These are phyloP conservation scores for Sycophaga agraensis DNA, from an alignment of 1,140 invertebrate species.

Conservation along the genomic window DNA sequence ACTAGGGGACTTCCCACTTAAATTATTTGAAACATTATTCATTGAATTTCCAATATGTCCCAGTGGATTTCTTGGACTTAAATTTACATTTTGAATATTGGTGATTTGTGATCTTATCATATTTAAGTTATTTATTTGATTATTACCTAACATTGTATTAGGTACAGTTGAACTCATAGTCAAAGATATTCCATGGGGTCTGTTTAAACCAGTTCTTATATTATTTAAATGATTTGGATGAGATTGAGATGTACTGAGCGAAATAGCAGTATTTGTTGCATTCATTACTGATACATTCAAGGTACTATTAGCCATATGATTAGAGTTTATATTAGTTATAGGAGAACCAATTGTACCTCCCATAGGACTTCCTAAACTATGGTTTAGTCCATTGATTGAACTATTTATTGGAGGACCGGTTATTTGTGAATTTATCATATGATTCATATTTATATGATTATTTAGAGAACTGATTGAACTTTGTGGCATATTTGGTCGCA, in stretches of 20 bases:
- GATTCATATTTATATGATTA: slow-evolving; percentile 71
- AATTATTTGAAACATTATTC: slow-evolving; percentile 55
- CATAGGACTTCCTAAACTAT: slow-evolving; percentile 57
- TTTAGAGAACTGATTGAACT: slow-evolving; percentile 60
- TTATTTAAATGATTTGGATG: slow-evolving; percentile 63
- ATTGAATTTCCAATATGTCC: slow-evolving; percentile 65
- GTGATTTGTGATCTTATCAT: slow-evolving; percentile 61
- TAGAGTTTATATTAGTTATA: slow-evolving; percentile 57
- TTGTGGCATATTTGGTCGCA: slow-evolving; percentile 56
- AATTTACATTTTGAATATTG: slow-evolving; percentile 62
- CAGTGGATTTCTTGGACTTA: slow-evolving; percentile 59
- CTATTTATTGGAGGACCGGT: slow-evolving; percentile 67
- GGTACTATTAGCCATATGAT: slow-evolving; percentile 54
- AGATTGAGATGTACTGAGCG: slow-evolving; percentile 58
- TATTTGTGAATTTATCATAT: slow-evolving; percentile 71
- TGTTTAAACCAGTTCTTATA: slow-evolving; percentile 55
- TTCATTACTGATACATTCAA: slow-evolving; percentile 54
- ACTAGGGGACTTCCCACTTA: slow-evolving; percentile 51
- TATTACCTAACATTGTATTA: slow-evolving; percentile 50
- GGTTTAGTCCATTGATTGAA: slow-evolving; percentile 57
- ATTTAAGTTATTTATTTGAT: slow-evolving; percentile 53
- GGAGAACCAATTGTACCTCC: slow-evolving; percentile 53
- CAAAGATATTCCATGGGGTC: slow-evolving; percentile 64
- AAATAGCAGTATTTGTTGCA: slow-evolving; percentile 54
- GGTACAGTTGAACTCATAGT: slow-evolving; percentile 65